A percentile compares a stretch with the other conserved stretches of the same genome.
These are phyloP conservation scores for Diglossa brunneiventris DNA, from an alignment of 2,113 vertebrate genomes.

Conservation along the genomic window DNA sequence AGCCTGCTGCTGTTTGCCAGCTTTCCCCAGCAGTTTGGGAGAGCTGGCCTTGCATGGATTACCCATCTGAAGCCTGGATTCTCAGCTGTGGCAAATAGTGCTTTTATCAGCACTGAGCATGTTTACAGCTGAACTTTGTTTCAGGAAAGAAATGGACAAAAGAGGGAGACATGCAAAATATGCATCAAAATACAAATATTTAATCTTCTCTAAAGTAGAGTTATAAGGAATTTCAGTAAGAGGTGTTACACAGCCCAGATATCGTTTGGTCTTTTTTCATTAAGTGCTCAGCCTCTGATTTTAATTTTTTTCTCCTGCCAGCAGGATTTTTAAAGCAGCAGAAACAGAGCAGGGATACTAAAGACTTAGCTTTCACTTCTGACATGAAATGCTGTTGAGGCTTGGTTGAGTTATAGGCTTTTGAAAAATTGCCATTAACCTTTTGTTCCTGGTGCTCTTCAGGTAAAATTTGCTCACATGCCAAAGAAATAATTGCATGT, in stretches of 20 bases:
- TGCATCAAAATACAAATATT: not conserved
- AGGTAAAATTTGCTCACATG: not conserved
- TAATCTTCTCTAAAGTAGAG: not conserved
- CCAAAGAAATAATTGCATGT: not conserved
- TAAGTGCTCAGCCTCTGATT: not conserved
- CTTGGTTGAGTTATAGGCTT: not conserved
- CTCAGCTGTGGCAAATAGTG: not conserved
- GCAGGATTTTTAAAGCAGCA: not conserved
- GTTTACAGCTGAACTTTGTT: not conserved
- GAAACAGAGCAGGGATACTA: not conserved
- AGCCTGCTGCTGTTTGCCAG: not conserved
- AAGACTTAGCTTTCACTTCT: not conserved
- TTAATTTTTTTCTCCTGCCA: not conserved
- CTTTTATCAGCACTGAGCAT: not conserved
- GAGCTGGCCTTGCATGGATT: not conserved
- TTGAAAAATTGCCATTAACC: conserved; percentile 28
- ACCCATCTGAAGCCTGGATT: not conserved
- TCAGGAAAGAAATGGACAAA: not conserved
- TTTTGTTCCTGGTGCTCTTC: conserved; percentile 8
- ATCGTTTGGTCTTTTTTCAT: not conserved
- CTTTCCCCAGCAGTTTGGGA: not conserved
- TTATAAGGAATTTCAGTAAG: not conserved
- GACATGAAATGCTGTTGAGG: not conserved
- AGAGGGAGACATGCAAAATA: not conserved
- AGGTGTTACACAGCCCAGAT: not conserved